These are phyloP conservation scores for Malthinus seriepunctatus DNA, from an alignment of 2,888 invertebrate species.

Conservation along the genomic window DNA sequence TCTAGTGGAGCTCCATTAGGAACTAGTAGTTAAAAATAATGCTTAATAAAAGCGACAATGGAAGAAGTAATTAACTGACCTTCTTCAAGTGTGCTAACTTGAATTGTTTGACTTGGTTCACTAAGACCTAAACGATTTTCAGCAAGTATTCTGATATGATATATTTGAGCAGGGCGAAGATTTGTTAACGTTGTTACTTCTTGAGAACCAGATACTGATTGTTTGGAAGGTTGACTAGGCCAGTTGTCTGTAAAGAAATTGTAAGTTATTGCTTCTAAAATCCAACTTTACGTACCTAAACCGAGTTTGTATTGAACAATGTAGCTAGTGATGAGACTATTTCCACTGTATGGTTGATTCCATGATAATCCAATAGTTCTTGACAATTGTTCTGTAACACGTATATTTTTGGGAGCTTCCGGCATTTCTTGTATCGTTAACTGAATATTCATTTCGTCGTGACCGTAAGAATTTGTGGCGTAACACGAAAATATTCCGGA, in stretches of 20 bases:
- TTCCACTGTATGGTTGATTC: conserved; percentile 88
- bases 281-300: conserved; percentile 60
- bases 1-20: conserved; percentile 83
- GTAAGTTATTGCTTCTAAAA: neutral
- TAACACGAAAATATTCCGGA: conserved; percentile 87
- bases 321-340: conserved; percentile 86
- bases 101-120: conserved; percentile 82
- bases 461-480: conserved; percentile 87
- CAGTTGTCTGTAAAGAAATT: conserved; percentile 67
- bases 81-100: conserved; percentile 85
- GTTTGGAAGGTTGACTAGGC: conserved; percentile 81
- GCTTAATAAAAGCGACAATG: neutral
- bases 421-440: conserved; percentile 90
- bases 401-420: conserved; percentile 84
- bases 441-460: conserved; percentile 88
- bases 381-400: conserved; percentile 83
- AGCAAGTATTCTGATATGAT: conserved; percentile 86
- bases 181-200: conserved; percentile 79
- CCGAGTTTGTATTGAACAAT: conserved; percentile 88
- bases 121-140: conserved; percentile 88
- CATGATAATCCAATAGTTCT: conserved; percentile 84
- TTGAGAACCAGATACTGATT: conserved; percentile 81
- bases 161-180: conserved; percentile 83
- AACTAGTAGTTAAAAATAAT: conserved; percentile 52
- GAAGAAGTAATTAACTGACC: conserved; percentile 51